Conservation (phyloP, 2,113 vertebrate genomes). For the Callocephalon fimbriatum region DNA sequence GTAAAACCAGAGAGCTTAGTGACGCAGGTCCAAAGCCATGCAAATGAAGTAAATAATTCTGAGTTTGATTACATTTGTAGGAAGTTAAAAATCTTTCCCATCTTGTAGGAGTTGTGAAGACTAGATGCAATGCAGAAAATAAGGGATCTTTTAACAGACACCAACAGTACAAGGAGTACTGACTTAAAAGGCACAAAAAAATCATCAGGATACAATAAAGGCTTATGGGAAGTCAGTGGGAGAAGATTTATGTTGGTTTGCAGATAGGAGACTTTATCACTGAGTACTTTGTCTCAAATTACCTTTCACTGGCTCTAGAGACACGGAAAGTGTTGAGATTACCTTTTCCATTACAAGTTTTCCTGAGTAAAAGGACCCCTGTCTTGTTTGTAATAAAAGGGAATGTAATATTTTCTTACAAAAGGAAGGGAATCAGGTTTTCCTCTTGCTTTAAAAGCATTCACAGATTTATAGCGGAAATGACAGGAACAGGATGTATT, state of each 20-base stretch:
- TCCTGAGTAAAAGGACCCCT: background rate
- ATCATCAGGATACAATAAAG: background rate
- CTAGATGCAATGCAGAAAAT: background rate
- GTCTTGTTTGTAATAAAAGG: slow-evolving; percentile 5
- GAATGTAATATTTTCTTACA: slow-evolving; percentile 10
- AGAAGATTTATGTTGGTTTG: background rate
- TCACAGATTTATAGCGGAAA: slow-evolving; percentile 74
- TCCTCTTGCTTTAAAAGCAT: slow-evolving; percentile 57
- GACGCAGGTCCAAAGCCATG: background rate
- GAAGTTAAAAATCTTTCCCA: background rate
- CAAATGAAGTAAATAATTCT: background rate
- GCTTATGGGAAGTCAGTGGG: background rate
- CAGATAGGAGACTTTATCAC: background rate
- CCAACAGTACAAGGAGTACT: background rate
- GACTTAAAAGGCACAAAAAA: background rate
- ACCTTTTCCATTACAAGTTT: background rate
- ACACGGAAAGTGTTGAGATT: background rate
- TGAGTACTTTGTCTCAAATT: background rate
- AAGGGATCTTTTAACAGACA: background rate
- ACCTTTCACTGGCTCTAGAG: background rate
- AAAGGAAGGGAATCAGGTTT: slow-evolving; percentile 39
- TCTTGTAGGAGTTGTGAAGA: background rate
- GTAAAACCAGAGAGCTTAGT: background rate
- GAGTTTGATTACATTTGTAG: background rate
- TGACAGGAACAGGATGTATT: slow-evolving; percentile 76